Evolutionary conservation across 2,113 vertebrate genomes (phyloP).

Genomic region (Silurus asotus): DNA sequence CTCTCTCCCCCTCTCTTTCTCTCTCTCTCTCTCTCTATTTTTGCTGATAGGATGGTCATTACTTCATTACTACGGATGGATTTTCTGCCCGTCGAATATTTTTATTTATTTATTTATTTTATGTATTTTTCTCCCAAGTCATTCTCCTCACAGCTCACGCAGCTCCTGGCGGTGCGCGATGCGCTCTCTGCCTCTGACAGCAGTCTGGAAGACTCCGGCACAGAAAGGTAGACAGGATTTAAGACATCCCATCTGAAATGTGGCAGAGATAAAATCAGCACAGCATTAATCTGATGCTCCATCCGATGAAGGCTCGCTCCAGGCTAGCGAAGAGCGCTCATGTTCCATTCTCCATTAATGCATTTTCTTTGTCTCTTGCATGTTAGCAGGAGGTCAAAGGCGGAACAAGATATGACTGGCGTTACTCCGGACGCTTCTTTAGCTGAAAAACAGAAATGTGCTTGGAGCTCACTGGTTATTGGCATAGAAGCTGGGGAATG

Average conservation of each 20-base stretch:
- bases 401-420: not conserved
- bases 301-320: slow-evolving; percentile 28
- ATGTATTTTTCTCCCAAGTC: slow-evolving; percentile 1
- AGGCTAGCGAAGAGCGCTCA: not conserved
- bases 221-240: slow-evolving; percentile 23
- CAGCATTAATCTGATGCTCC: slow-evolving; percentile 28
- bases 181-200: slow-evolving; percentile 8
- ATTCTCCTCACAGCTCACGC: not conserved
- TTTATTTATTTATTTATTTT: slow-evolving; percentile 1
- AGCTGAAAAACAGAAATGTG: not conserved
- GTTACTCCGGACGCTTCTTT: slow-evolving; percentile 1
- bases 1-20: not conserved
- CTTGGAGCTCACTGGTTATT: not conserved
- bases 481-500: not conserved
- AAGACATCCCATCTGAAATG: slow-evolving; percentile 27
- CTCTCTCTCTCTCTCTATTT: not conserved
- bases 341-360: slow-evolving; percentile 50
- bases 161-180: not conserved
- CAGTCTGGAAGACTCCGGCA: not conserved
- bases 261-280: slow-evolving; percentile 43
- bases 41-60: slow-evolving; percentile 42
- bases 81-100: slow-evolving; percentile 36
- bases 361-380: slow-evolving; percentile 50
- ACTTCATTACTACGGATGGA: slow-evolving; percentile 49
- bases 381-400: slow-evolving; percentile 30